Evolutionary conservation across 2,888 invertebrate species (phyloP), one percentile per base, ranked within the genome.

Genomic region (Strigamia maritima): DNA sequence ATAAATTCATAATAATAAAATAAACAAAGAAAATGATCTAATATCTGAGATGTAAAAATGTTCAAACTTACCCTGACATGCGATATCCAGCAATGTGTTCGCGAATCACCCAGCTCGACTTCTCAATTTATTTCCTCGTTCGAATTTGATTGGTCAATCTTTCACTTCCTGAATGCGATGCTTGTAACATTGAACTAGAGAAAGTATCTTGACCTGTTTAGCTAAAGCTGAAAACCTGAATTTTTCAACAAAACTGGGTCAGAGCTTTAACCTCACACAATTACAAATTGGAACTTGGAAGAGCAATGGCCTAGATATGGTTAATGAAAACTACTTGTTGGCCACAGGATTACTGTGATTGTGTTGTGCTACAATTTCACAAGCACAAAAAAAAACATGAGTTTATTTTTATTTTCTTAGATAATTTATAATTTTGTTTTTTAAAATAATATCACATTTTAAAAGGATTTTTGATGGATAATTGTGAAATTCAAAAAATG

Each of bases 121-220:
- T 19, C 60, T 8, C 8, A 24, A 24, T 10, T 14, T 65, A 14
- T 24, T 65, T 65, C 65, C 65, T 65, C 6, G 28, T 24, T 65
- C 65, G 26, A 65, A 24, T 65, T 65, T 65, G 65, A 65, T 65
- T 65, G 65, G 65, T 65, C 65, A 14, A 26, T 26, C 26, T 60
- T 19, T 65, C 16, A 65, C 65, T 65, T 65, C 65, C 65, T 28
- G 24, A 1, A 26, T 28, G 14, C 26, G 24, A 28, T 24, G 65
- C 10, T 65, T 49, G 65, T 65, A 65, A 65, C 65, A 65, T 65
- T 65, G 65, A 65, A 65, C 65, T 28, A 65, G 65, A 65, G 65
- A 65, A 65, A 65, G 65, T 65, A 65, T 65, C 65, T 65, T 65
- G 65, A 65, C 65, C 65, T 26, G 1, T 2, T 26, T 65, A 49